Evolutionary conservation across 2,797 vertebrate species (phyloP).

Genomic region (Clarias laeviceps): DNA sequence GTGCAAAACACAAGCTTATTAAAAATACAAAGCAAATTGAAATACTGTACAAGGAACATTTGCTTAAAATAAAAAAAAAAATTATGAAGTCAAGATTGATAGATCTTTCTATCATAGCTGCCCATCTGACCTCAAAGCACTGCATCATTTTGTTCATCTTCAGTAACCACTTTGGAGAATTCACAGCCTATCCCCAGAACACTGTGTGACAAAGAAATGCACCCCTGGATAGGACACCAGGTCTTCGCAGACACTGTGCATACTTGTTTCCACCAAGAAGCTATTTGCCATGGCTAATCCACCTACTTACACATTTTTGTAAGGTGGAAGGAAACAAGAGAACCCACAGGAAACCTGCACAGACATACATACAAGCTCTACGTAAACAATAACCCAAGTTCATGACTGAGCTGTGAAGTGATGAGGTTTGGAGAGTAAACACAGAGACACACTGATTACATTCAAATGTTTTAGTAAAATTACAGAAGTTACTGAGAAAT

Average conservation of each 20-base stretch:
- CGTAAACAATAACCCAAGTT: not conserved
- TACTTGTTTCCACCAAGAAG: not conserved
- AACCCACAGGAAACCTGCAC: not conserved
- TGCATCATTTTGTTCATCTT: not conserved
- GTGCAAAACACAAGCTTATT: not conserved
- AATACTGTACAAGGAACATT: too few relatives aligned
- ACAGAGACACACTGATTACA: not conserved
- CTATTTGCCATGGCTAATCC: not conserved
- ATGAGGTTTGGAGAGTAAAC: not conserved
- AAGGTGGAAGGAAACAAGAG: not conserved
- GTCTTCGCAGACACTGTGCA: not conserved
- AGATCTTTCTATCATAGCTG: not conserved
- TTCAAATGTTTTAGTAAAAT: not conserved
- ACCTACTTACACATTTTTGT: not conserved
- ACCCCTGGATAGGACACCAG: not conserved
- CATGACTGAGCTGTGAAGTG: not conserved
- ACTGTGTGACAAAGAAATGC: not conserved
- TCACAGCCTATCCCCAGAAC: not conserved
- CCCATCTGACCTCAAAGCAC: not conserved
- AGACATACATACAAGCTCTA: not conserved
- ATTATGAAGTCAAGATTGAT: too few relatives aligned
- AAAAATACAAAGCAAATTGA: not conserved
- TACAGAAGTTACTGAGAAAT: not conserved
- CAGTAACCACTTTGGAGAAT: not conserved
- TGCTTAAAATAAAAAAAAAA: not conserved